Evolutionary conservation across 2,113 vertebrate species (phyloP).

Genomic region (Choloepus hoffmanni): DNA sequence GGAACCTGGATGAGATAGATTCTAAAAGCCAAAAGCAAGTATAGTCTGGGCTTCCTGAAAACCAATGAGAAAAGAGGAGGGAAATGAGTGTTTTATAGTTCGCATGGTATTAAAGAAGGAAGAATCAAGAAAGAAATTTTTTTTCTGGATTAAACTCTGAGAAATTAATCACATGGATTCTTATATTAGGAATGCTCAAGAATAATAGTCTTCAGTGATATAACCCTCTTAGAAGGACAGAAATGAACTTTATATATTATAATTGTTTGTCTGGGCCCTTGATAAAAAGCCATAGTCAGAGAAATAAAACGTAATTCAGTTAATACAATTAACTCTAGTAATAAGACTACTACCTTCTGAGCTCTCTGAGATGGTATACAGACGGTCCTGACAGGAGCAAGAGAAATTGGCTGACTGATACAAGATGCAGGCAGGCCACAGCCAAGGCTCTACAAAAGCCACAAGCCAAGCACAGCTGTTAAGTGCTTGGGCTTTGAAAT

Average conservation of each 20-base stretch:
- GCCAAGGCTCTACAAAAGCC: not conserved
- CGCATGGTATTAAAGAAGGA: not conserved
- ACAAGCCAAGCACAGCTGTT: not conserved
- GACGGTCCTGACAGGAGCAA: not conserved
- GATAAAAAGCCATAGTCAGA: not conserved
- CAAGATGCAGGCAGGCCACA: not conserved
- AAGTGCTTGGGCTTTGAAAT: not conserved
- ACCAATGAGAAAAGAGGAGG: not conserved
- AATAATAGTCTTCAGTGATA: not conserved
- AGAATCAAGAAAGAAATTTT: not conserved
- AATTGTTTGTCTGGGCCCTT: not conserved
- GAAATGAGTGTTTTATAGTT: not conserved
- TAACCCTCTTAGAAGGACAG: not conserved
- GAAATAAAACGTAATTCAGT: not conserved
- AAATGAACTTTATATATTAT: not conserved
- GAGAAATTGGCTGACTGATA: not conserved
- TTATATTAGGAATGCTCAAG: not conserved
- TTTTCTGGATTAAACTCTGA: constrained; percentile 43
- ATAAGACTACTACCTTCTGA: not conserved
- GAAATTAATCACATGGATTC: constrained; percentile 3
- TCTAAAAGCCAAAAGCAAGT: not conserved
- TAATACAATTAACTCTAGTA: not conserved
- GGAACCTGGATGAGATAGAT: not conserved
- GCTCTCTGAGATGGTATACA: not conserved
- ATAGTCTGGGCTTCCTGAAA: not conserved